Percentiles rank a stretch among this genome's conserved stretches.
phyloP scores from a whole-genome alignment of 2,797 vertebrate genomes.

The Hydrophis major region DNA sequence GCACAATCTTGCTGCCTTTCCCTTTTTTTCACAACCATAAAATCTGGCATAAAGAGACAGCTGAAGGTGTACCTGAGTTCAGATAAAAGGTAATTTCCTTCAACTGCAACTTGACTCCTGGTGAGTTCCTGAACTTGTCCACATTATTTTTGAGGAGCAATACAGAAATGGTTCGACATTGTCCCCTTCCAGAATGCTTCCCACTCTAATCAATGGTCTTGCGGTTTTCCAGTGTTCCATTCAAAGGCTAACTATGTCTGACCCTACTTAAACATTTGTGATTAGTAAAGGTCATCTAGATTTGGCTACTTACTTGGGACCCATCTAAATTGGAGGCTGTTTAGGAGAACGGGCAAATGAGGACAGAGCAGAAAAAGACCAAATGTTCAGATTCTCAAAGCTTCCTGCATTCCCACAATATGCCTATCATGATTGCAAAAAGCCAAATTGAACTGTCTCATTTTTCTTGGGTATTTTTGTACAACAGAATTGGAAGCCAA shows the following conservation, averaged over 20 bases:
- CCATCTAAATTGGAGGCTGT: not conserved
- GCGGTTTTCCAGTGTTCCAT: not conserved
- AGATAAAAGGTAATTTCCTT: not conserved
- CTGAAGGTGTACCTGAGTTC: slow-evolving; percentile 11
- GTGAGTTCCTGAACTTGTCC: not conserved
- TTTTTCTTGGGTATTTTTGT: not conserved
- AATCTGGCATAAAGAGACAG: not conserved
- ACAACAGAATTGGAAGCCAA: not conserved
- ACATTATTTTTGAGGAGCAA: not conserved
- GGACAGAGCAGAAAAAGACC: not conserved
- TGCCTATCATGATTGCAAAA: not conserved
- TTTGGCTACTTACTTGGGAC: not conserved
- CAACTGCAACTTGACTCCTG: not conserved
- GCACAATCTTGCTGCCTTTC: not conserved
- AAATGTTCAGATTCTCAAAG: not conserved
- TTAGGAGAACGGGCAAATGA: not conserved
- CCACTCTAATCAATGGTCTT: not conserved
- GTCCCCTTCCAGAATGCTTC: not conserved
- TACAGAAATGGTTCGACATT: not conserved
- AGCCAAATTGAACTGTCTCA: not conserved
- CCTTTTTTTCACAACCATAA: not conserved
- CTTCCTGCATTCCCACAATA: not conserved
- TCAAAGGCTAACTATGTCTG: not conserved
- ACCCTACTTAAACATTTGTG: not conserved
- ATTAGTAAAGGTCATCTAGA: not conserved